Conservation (phyloP, 2,797 vertebrate species). For the Nyctibius grandis region DNA sequence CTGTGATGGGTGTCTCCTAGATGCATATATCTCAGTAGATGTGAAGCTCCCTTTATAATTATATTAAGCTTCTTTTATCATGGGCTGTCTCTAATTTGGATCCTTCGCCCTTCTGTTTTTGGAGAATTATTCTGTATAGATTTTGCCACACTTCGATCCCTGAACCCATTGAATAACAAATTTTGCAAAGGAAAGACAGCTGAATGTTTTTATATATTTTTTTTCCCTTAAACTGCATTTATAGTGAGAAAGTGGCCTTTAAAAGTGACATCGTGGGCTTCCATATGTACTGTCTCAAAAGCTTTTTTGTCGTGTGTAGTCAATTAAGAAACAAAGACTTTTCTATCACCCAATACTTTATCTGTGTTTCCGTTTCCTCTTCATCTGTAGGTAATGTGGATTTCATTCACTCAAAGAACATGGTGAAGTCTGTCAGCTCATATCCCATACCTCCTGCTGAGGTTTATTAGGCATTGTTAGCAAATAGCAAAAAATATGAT, state of each 20-base stretch:
- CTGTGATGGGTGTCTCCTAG: not conserved
- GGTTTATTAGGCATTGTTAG: not conserved
- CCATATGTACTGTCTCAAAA: not conserved
- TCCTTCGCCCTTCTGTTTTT: not conserved
- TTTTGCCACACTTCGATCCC: slow-evolving; percentile 24
- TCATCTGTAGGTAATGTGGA: not conserved
- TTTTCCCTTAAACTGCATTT: not conserved
- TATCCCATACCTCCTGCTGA: not conserved
- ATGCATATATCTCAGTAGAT: not conserved
- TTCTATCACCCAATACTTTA: not conserved
- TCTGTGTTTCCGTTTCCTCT: not conserved
- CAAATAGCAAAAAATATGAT: not conserved
- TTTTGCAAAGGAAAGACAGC: not conserved
- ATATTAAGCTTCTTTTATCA: not conserved
- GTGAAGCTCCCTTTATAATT: not conserved
- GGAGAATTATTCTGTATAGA: not conserved
- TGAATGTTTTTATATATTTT: not conserved
- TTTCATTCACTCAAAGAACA: not conserved
- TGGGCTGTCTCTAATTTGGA: not conserved
- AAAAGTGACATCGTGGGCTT: not conserved
- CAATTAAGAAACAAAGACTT: not conserved
- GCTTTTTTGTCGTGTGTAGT: not conserved
- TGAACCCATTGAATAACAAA: not conserved
- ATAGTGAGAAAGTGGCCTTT: not conserved
- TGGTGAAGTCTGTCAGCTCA: not conserved